A percentile compares a stretch with the other conserved stretches of the same genome.
These are phyloP conservation scores for Chloropsis hardwickii DNA, from an alignment of 2,113 vertebrate genomes.

Conservation along the genomic window DNA sequence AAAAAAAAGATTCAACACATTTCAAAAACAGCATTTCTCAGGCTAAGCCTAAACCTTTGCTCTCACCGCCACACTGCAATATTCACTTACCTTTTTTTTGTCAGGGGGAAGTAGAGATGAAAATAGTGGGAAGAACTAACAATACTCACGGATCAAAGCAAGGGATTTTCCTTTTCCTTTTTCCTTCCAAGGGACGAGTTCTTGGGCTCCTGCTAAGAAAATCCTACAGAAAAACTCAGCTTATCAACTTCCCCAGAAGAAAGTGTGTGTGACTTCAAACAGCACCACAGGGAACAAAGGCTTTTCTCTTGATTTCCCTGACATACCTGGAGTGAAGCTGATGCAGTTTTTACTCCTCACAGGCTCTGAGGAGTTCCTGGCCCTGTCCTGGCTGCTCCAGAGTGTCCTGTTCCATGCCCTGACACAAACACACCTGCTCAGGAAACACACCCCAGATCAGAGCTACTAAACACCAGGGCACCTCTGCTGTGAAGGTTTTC, in stretches of 20 bases:
- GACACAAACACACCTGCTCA: neutral
- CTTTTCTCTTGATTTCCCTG: neutral
- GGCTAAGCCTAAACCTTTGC: neutral
- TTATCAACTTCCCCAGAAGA: neutral
- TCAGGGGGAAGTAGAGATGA: neutral
- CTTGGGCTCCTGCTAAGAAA: neutral
- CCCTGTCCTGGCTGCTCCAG: neutral
- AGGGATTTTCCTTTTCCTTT: neutral
- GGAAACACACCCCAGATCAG: neutral
- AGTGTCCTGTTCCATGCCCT: neutral
- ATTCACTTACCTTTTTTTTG: neutral
- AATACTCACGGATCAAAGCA: neutral
- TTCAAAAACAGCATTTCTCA: neutral
- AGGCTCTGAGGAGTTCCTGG: neutral
- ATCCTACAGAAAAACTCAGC: neutral
- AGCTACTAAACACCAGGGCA: neutral
- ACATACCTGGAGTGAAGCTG: neutral
- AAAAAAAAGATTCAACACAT: neutral
- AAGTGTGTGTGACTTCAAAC: neutral
- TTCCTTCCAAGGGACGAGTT: neutral
- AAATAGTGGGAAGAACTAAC: neutral
- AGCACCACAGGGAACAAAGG: neutral
- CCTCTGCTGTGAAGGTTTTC: neutral
- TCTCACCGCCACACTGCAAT: neutral
- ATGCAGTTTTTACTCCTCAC: neutral